Evolutionary conservation across 2,797 vertebrate genomes (phyloP), one percentile per base, ranked within the genome.

Genomic region (Dallia pectoralis): DNA sequence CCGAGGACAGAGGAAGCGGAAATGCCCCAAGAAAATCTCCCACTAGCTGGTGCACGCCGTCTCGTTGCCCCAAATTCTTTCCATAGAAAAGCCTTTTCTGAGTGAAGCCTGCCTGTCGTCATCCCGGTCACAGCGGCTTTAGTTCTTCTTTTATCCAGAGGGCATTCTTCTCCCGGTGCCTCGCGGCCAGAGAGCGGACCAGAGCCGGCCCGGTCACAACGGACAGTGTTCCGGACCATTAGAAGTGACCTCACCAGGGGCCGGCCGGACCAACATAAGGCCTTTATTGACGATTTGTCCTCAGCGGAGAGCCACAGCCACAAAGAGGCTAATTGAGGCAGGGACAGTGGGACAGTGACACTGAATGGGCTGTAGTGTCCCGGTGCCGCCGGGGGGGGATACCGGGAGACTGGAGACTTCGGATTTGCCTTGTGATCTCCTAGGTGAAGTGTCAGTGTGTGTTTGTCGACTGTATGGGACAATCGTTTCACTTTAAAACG

Each of bases 251-350:
- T 75, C 78, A 82, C 71, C 56, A n/a, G n/a, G 79, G 81, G 80
- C 83, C 87, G 79, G 79, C 22, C 61, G 15, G 61, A 4, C 81
- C 73, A 16, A 70, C 64, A 90, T 85, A 91, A 91, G 87, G 81
- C 77, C 72, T 74, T 72, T 47, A 89, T 93, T 93, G 71, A 74
- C 72, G 40, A 89, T 93, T 93, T 87, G 89, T 87, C 73, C 56
- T 79, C 74, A 25, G 77, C 40, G 66, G 79, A 44, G 77, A 14
- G 76, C 65, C 86, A 88, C 88, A 14, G 76, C 65, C 86, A 88
- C 88, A 89, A 79, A 87, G 79, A 86, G 77, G 72, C 79, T 74
- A 80, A 89, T 70, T 32, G 47, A 64, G 30, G 36, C 6, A 7
- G 25, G 32, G 5, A 59, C 14, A 29, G 66, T 22, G 40, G 19